phyloP scores from a whole-genome alignment of 2,888 invertebrate species.

The Netelia inedita region DNA sequence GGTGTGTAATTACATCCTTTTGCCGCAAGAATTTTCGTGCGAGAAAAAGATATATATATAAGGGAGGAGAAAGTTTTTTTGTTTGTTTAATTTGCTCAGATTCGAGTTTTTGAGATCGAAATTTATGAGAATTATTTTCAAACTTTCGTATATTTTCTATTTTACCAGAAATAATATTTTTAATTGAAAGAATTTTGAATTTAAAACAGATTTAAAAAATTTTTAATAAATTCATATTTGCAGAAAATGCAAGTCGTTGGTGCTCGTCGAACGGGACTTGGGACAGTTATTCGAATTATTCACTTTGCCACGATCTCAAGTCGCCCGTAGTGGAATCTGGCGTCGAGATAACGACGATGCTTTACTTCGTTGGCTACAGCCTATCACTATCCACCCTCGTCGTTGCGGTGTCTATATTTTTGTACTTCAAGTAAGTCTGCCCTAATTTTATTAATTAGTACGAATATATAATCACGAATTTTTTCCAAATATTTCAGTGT shows the following conservation, averaged over 20 bases:
- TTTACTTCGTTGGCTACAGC: conserved; percentile 94
- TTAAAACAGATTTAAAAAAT: no score
- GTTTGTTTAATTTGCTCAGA: no score
- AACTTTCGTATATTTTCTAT: no score
- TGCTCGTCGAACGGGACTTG: conserved; percentile 93
- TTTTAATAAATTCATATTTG: conserved; percentile 73
- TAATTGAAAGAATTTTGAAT: no score
- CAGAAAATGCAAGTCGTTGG: conserved; percentile 94
- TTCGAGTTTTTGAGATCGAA: no score
- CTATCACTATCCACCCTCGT: conserved; percentile 93
- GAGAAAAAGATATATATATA: no score
- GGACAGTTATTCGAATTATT: conserved; percentile 92
- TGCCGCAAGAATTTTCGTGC: not conserved
- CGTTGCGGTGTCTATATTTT: conserved; percentile 94
- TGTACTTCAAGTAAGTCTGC: conserved; percentile 94
- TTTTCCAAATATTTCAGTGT: not conserved
- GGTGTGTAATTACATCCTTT: conserved; percentile 12
- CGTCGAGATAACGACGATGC: conserved; percentile 90
- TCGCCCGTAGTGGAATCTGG: conserved; percentile 86
- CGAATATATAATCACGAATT: not conserved
- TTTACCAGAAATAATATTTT: no score
- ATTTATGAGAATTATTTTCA: no score
- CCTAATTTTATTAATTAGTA: not conserved
- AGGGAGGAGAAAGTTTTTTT: no score
- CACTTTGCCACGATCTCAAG: conserved; percentile 89